Evolutionary conservation across 2,113 vertebrate genomes (phyloP), one percentile per base, ranked within the genome.

Genomic region (Corapipo altera): DNA sequence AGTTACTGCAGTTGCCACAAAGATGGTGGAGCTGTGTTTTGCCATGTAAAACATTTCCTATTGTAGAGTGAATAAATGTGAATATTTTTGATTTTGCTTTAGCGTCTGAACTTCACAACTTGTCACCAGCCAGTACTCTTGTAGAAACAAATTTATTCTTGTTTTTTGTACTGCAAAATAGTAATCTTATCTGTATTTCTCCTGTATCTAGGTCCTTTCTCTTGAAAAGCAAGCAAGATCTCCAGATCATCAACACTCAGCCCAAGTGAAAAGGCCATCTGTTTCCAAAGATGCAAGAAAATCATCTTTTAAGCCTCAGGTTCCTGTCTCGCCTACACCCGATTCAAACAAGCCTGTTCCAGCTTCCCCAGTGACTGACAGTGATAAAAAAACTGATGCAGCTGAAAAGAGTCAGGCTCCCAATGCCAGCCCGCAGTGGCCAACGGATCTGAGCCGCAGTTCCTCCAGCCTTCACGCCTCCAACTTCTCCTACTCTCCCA

Each of bases 211-310:
- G 99, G 97, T 99, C 30, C 97, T 99, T 80, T 98, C 97, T 76
- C 96, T 98, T 59, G 98, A 99, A 81, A 99, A 97, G 57, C 97
- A 79, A 75, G 26, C 96, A 20, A 81, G 93, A 37, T 95, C 98
- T 93, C 95, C 98, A 13, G 98, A 98, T 92, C 96, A 98, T 84
- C 98, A 98, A 7, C 98, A 99, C 58, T 98, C 98, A 11, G 98
- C 98, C 46, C 98, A 98, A 97, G 98, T 99, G 2, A 98, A 97
- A 75, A 98, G 98, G 75, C 97, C 98, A 2, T 97, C 97, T 37
- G 8, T 98, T 92, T 97, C 97, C 97, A 98, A 98, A 94, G 98
- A 97, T 67, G 97, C 96, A 70, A 97, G 98, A 85, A 98, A 96
- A 86, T 87, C 92, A 21, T 96, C 97, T 32, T 95, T 97, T 72